Conservation (phyloP, 2,113 vertebrate species). For the Lagopus muta region DNA sequence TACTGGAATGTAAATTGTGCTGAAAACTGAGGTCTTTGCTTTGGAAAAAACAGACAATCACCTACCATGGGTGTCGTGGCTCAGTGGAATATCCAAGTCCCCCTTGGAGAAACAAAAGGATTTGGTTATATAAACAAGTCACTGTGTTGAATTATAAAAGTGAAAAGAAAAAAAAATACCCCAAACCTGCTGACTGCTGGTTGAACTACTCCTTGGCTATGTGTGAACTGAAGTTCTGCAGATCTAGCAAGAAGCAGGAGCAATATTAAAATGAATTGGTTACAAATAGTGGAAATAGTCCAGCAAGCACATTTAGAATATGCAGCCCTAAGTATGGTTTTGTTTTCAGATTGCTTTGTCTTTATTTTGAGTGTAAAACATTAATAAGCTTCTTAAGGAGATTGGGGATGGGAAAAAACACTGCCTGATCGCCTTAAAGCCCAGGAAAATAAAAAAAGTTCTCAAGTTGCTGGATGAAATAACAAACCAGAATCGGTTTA, state of each 20-base stretch:
- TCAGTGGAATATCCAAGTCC: slow-evolving; percentile 56
- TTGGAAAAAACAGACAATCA: slow-evolving; percentile 38
- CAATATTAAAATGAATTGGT: slow-evolving; percentile 46
- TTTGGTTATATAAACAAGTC: slow-evolving; percentile 64
- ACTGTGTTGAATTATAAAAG: slow-evolving; percentile 17
- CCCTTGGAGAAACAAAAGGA: slow-evolving; percentile 67
- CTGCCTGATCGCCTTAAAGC: slow-evolving; percentile 50
- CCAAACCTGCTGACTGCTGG: slow-evolving; percentile 19
- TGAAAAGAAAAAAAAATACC: not conserved
- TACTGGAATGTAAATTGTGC: slow-evolving; percentile 69
- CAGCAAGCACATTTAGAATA: slow-evolving; percentile 35
- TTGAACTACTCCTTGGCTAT: not conserved
- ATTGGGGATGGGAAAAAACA: slow-evolving; percentile 28
- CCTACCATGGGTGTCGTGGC: not conserved
- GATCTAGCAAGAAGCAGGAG: slow-evolving; percentile 8
- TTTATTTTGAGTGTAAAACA: slow-evolving; percentile 59
- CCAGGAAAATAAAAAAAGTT: slow-evolving; percentile 44
- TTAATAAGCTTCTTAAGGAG: slow-evolving; percentile 50
- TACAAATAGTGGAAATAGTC: slow-evolving; percentile 41
- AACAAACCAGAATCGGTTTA: slow-evolving; percentile 62
- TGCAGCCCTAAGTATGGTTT: slow-evolving; percentile 8
- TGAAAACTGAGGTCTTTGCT: slow-evolving; percentile 61
- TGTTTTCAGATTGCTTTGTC: slow-evolving; percentile 42
- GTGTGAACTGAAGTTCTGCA: slow-evolving; percentile 47
- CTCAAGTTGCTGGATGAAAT: slow-evolving; percentile 59